These are phyloP conservation scores for Parnassius mnemosyne DNA, from an alignment of 2,888 invertebrate species.

Conservation along the genomic window DNA sequence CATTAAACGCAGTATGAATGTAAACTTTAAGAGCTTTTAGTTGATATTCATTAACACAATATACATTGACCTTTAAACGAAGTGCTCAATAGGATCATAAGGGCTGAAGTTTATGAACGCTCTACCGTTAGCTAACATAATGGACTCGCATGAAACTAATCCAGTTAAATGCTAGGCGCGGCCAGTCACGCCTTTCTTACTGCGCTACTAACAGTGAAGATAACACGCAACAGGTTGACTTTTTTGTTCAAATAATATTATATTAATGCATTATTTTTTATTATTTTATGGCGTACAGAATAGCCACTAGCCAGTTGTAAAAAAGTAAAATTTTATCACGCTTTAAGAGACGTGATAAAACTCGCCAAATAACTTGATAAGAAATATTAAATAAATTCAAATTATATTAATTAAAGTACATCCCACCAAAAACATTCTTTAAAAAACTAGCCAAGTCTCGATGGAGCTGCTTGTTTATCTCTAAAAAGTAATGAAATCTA, in stretches of 20 bases:
- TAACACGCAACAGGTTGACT: slow-evolving; percentile 26
- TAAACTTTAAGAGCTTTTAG: too few relatives aligned
- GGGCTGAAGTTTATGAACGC: slow-evolving; percentile 8
- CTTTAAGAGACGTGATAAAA: too few relatives aligned
- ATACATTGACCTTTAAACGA: slow-evolving; percentile 19
- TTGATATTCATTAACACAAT: slow-evolving; percentile 9
- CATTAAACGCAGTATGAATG: too few relatives aligned
- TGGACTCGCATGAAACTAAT: slow-evolving; percentile 24
- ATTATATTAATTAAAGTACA: too few relatives aligned
- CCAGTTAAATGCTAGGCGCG: slow-evolving; percentile 26
- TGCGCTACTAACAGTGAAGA: slow-evolving; percentile 18
- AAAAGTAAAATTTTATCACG: too few relatives aligned
- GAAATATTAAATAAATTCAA: too few relatives aligned
- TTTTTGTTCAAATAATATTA: slow-evolving; percentile 16
- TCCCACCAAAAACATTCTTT: too few relatives aligned
- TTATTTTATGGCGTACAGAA: background rate
- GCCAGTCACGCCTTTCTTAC: slow-evolving; percentile 26
- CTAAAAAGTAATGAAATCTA: too few relatives aligned
- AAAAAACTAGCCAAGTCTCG: too few relatives aligned
- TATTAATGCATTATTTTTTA: slow-evolving; percentile 29
- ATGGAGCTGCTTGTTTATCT: too few relatives aligned
- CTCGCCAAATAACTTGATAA: too few relatives aligned
- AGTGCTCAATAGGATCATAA: slow-evolving; percentile 11
- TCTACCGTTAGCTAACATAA: slow-evolving; percentile 14
- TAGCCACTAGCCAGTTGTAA: too few relatives aligned